phyloP scores from a whole-genome alignment of 2,888 invertebrate species.

The Lepidocyrtoides sp. region DNA sequence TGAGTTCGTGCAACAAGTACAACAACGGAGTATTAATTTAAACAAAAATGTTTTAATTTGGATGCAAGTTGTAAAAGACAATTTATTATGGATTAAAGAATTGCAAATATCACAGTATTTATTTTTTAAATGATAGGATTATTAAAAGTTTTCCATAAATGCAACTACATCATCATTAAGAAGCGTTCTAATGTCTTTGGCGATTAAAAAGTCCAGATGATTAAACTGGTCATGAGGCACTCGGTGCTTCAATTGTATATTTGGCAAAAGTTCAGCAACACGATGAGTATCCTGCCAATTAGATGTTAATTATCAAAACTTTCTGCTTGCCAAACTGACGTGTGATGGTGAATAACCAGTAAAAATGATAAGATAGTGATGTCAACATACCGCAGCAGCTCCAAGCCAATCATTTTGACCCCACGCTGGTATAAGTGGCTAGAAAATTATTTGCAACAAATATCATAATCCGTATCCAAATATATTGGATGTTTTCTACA shows the following conservation, averaged over 20 bases:
- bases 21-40: too few relatives aligned
- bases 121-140: not conserved
- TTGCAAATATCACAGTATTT: not conserved
- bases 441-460: not conserved
- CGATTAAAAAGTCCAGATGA: slow-evolving; percentile 92
- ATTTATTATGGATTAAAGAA: not conserved
- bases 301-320: not conserved
- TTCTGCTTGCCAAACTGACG: too few relatives aligned
- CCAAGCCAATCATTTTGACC: slow-evolving; percentile 83
- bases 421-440: slow-evolving; percentile 88
- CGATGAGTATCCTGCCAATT: slow-evolving; percentile 88
- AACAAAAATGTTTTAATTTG: too few relatives aligned
- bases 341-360: too few relatives aligned
- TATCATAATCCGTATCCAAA: not conserved
- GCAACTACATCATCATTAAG: slow-evolving; percentile 89
- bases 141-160: slow-evolving; percentile 45
- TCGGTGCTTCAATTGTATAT: slow-evolving; percentile 89
- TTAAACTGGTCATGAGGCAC: slow-evolving; percentile 90
- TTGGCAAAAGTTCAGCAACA: slow-evolving; percentile 88
- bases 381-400: slow-evolving; percentile 26
- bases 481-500: too few relatives aligned
- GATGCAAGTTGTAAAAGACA: not conserved
- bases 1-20: too few relatives aligned
- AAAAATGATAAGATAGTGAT: too few relatives aligned
- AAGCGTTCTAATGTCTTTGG: slow-evolving; percentile 89